Evolutionary conservation across 2,113 vertebrate genomes (phyloP).

Genomic region (Pandion haliaetus): DNA sequence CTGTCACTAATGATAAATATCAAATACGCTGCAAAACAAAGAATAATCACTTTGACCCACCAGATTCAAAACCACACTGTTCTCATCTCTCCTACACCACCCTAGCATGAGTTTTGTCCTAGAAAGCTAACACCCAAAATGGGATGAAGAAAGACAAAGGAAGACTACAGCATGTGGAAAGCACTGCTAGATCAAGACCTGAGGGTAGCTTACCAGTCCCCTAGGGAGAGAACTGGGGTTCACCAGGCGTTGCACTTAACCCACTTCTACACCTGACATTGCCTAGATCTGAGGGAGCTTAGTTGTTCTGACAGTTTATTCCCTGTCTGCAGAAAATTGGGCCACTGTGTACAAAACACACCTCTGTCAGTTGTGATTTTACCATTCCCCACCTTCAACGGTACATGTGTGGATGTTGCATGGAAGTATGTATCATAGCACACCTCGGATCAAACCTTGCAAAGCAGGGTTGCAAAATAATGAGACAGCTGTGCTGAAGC

Average conservation of each 20-base stretch:
- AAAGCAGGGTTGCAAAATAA: not conserved
- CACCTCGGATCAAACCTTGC: not conserved
- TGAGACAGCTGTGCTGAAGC: not conserved
- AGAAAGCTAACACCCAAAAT: not conserved
- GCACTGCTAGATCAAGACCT: not conserved
- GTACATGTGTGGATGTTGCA: rapidly evolving
- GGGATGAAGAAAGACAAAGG: not conserved
- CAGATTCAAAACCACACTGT: not conserved
- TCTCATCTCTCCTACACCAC: not conserved
- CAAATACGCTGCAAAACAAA: not conserved
- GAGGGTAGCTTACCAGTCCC: not conserved
- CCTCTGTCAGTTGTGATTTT: not conserved
- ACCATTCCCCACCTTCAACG: not conserved
- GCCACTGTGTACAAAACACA: not conserved
- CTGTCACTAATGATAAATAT: not conserved
- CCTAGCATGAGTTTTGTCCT: not conserved
- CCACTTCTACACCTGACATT: not conserved
- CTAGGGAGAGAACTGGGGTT: not conserved
- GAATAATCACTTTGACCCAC: not conserved
- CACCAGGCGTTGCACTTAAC: not conserved
- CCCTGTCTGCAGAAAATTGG: not conserved
- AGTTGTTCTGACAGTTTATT: not conserved
- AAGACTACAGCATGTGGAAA: not conserved
- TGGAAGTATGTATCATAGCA: not conserved
- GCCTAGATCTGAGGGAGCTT: not conserved